Conservation (phyloP, 2,797 vertebrate genomes). For the Zalophus californianus region DNA sequence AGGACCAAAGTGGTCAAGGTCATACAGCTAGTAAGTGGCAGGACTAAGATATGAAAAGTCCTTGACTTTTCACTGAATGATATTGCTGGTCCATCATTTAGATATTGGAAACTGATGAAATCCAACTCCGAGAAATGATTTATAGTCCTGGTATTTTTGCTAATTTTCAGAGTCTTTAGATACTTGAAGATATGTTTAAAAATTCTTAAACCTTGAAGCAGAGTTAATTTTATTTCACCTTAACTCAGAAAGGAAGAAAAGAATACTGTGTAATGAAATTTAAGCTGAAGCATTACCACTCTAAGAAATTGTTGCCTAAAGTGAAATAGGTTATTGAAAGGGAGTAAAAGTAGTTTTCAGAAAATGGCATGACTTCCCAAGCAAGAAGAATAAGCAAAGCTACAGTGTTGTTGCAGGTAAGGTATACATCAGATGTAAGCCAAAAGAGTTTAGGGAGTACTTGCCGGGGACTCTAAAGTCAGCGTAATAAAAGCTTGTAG, state of each 20-base stretch:
- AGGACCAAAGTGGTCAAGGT: neutral
- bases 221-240: slow-evolving; percentile 51
- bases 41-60: neutral
- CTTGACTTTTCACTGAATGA: neutral
- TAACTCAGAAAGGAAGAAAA: slow-evolving; percentile 44
- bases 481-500: neutral
- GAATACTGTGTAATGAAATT: slow-evolving; percentile 11
- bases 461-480: neutral
- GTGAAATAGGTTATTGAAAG: neutral
- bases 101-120: slow-evolving; percentile 4
- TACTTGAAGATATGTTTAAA: slow-evolving; percentile 38
- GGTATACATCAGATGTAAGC: neutral
- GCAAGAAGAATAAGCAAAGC: slow-evolving; percentile 33
- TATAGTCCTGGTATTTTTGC: slow-evolving; percentile 29
- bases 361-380: slow-evolving; percentile 38
- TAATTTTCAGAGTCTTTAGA: slow-evolving; percentile 69
- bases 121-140: slow-evolving; percentile 6
- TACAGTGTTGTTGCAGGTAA: neutral
- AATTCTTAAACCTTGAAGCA: slow-evolving; percentile 57
- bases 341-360: slow-evolving; percentile 4
- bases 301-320: slow-evolving; percentile 5
- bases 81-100: neutral
- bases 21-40: neutral
- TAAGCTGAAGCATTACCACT: slow-evolving; percentile 10
- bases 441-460: neutral